These are phyloP conservation scores for Semicossyphus pulcher DNA, from an alignment of 2,113 vertebrate genomes.

Conservation along the genomic window DNA sequence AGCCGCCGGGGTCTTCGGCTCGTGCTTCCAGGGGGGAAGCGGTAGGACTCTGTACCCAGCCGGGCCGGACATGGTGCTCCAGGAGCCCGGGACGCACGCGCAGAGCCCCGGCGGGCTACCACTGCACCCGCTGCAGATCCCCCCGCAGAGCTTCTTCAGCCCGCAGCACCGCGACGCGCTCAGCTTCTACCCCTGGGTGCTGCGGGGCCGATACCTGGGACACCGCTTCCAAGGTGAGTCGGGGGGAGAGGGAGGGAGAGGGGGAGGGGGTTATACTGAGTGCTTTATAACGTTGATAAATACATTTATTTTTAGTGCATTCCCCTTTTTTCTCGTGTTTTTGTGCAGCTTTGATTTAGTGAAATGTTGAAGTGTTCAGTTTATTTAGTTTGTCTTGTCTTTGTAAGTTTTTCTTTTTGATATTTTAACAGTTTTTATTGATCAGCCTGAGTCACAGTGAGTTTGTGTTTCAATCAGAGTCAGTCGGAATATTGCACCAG, in stretches of 20 bases:
- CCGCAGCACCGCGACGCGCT: conserved; percentile 82
- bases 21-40: conserved; percentile 80
- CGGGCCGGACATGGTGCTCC: conserved; percentile 83
- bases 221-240: conserved; percentile 82
- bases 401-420: no score
- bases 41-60: conserved; percentile 80
- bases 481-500: no score
- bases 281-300: no score
- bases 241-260: neutral
- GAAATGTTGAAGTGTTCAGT: no score
- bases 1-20: conserved; percentile 77
- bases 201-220: conserved; percentile 83
- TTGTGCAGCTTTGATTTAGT: no score
- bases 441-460: no score
- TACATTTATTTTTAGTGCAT: no score
- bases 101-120: conserved; percentile 72
- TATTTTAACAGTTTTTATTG: no score
- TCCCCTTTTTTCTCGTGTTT: no score
- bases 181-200: conserved; percentile 87
- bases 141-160: conserved; percentile 83
- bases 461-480: no score
- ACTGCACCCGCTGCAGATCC: conserved; percentile 82
- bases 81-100: conserved; percentile 78
- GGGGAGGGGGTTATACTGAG: no score
- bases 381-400: no score